A percentile compares a stretch with the other conserved stretches of the same genome.
Conservation (phyloP, 2,797 vertebrate species). For the Ispidina lecontei region DNA sequence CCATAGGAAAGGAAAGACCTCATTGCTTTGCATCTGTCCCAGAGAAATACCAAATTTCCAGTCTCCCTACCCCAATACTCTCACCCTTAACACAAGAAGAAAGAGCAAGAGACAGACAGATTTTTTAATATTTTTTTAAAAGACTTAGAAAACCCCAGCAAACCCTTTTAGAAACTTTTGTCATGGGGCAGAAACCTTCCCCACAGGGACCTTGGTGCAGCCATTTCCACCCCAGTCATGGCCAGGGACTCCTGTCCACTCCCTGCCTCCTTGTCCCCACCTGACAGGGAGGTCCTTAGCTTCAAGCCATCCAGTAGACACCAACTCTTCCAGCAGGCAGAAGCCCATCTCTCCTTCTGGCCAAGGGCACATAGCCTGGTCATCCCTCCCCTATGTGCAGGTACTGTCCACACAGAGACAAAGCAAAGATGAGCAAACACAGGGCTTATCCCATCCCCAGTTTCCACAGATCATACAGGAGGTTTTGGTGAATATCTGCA, state of each 20-base stretch:
- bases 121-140: conserved; percentile 66
- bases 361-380: background rate
- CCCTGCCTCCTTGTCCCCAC: background rate
- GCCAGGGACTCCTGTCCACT: background rate
- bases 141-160: conserved; percentile 13
- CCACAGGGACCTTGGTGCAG: background rate
- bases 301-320: background rate
- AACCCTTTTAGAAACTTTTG: conserved; percentile 1
- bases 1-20: conserved; percentile 18
- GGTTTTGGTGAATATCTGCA: background rate
- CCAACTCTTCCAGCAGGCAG: background rate
- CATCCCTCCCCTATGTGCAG: background rate
- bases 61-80: conserved; percentile 6
- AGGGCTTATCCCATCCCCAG: background rate
- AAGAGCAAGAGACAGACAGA: conserved; percentile 5
- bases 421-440: background rate
- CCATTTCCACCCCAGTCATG: background rate
- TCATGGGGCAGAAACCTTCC: background rate
- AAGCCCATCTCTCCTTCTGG: background rate
- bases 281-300: background rate
- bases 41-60: conserved; percentile 57
- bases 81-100: conserved; percentile 9
- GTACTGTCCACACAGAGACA: background rate
- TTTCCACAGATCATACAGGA: background rate
- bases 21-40: conserved; percentile 58